phyloP scores from a whole-genome alignment of 2,888 invertebrate species.

The Caenorhabditis afra region DNA sequence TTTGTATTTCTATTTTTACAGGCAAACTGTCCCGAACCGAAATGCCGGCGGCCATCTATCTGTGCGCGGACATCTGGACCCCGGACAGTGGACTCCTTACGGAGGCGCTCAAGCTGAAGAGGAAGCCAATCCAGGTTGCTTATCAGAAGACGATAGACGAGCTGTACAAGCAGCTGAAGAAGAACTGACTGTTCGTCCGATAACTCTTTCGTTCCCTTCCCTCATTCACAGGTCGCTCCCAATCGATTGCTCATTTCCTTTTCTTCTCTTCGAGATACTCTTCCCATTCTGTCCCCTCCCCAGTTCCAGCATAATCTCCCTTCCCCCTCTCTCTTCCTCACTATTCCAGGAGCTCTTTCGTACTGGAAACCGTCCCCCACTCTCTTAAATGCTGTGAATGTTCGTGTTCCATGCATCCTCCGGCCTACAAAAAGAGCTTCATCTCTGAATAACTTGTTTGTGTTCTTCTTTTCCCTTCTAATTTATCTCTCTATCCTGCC shows the following conservation, averaged over 20 bases:
- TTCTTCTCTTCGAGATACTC: slow-evolving; percentile 48
- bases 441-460: slow-evolving; percentile 14
- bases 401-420: slow-evolving; percentile 39
- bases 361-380: slow-evolving; percentile 10
- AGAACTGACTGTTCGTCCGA: slow-evolving; percentile 24
- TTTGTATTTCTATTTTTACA: no score
- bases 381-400: slow-evolving; percentile 11
- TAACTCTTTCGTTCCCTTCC: neutral
- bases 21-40: slow-evolving; percentile 93
- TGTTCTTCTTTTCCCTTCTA: neutral
- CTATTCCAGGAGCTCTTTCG: slow-evolving; percentile 14
- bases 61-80: slow-evolving; percentile 94
- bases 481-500: slow-evolving; percentile 2
- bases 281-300: slow-evolving; percentile 1
- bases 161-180: slow-evolving; percentile 53
- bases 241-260: slow-evolving; percentile 6
- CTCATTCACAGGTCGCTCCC: neutral
- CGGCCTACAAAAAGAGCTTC: slow-evolving; percentile 26
- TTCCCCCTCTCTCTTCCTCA: slow-evolving; percentile 10
- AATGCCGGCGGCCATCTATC: slow-evolving; percentile 90
- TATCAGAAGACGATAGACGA: slow-evolving; percentile 61
- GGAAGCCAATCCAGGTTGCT: slow-evolving; percentile 81
- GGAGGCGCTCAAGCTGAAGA: slow-evolving; percentile 96
- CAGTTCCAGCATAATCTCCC: neutral
- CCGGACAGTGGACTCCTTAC: slow-evolving; percentile 97